Base-by-base conservation (phyloP, 2,797 vertebrate species). In the Lutjanus campechanus region DNA sequence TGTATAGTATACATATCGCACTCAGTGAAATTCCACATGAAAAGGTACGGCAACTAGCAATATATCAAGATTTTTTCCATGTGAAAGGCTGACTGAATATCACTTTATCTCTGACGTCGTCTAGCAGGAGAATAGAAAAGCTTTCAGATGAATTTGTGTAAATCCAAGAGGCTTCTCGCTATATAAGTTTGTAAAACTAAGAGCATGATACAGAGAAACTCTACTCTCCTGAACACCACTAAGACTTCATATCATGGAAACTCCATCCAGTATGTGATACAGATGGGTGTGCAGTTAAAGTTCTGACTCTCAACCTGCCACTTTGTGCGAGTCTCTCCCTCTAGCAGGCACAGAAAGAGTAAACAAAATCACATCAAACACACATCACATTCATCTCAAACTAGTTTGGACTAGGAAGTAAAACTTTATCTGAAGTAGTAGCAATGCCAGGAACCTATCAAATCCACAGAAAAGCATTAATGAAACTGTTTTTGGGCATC, bases 311-410 rank as follows among this genome's bases (percentile, higher is more conserved):
- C 87, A 90, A 90, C 87, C 76, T 90, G 86, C 75, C 89, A 87
- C 79, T 90, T 87, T 77, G 84, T 83, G 79, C 76, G 74, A 64
- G 79, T 84, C 86, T 90, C 78, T 76, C 87, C 89, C 89, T 86
- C 84, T 83, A 85, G 89, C 84, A 93, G 76, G 86, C 60, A 73
- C 73, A 77, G 60, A 70, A 13, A 70, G 76, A 86, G 89, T 87
- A 90, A 91, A 91, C 88, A 92, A 91, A 93, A 92, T 93, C 91
- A 79, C 91, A 94, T 94, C 92, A 94, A 93, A 93, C 91, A 82
- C 78, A 76, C 90, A 90, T 94, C 92, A 88, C 84, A 92, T 81
- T 91, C 85, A 91, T 94, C 89, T 88, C 88, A 92, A 93, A 91
- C 81, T 92, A 89, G 89, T 92, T 94, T 90, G 89, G 88, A 89